phyloP scores from a whole-genome alignment of 1,140 invertebrate species.

The Diprion similis region DNA sequence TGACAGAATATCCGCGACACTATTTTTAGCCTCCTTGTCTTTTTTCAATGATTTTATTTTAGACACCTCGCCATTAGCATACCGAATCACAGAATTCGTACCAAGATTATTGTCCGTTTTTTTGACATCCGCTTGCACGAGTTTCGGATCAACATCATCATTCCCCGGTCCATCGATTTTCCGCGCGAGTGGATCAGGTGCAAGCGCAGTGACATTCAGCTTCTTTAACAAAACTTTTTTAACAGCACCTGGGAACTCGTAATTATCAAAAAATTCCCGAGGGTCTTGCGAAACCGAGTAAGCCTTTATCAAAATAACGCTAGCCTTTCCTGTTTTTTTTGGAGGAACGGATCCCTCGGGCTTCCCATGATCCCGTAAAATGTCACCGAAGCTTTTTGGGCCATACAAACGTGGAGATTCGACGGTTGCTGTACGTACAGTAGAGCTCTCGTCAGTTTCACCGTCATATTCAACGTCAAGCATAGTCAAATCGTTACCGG shows the following conservation, averaged over 20 bases:
- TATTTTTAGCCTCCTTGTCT: no score
- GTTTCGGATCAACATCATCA: no score
- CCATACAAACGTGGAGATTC: no score
- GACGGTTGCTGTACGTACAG: neutral
- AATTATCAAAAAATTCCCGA: neutral
- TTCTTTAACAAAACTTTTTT: neutral
- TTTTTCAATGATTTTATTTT: no score
- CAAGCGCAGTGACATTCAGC: neutral
- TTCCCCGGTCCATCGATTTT: no score
- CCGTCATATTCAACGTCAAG: neutral
- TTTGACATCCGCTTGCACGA: no score
- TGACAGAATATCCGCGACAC: no score
- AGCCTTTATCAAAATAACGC: neutral
- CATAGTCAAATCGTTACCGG: neutral
- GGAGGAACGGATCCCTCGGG: neutral
- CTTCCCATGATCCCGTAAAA: neutral
- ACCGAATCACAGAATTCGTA: no score
- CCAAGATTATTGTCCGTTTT: no score
- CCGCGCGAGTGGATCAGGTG: neutral
- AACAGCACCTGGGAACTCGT: neutral
- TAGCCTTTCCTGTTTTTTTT: neutral
- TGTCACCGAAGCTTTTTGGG: neutral
- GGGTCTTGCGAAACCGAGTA: neutral
- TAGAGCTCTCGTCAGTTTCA: neutral
- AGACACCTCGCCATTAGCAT: no score